A percentile compares a stretch with the other conserved stretches of the same genome.
phyloP scores from a whole-genome alignment of 2,888 invertebrate species.

The Phytoseiulus persimilis region DNA sequence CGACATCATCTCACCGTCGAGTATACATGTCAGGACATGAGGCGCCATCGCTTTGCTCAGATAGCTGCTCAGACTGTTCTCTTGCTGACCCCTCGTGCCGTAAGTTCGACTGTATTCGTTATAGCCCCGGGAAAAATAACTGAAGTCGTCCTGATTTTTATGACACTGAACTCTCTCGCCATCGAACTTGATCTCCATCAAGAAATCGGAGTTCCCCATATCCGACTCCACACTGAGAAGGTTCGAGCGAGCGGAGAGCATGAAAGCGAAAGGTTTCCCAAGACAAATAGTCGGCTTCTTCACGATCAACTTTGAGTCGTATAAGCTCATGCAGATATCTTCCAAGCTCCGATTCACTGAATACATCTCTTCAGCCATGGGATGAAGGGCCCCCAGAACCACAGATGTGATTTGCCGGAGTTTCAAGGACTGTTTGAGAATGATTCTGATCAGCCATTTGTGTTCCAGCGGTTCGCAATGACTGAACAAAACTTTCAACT shows the following conservation, averaged over 20 bases:
- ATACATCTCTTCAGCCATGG: conserved; percentile 12
- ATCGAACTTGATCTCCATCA: conserved; percentile 25
- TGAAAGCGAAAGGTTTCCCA: conserved; percentile 25
- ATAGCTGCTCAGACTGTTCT: neutral
- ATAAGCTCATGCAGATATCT: conserved; percentile 29
- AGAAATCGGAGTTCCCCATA: neutral
- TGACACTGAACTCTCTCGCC: conserved; percentile 9
- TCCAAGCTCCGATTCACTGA: conserved; percentile 16
- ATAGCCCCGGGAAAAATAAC: conserved; percentile 16
- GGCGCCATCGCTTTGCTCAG: neutral
- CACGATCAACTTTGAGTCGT: neutral
- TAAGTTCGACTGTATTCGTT: neutral
- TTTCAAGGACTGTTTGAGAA: neutral
- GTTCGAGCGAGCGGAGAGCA: conserved; percentile 27
- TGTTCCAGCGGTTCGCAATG: conserved; percentile 16
- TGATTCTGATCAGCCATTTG: conserved; percentile 18
- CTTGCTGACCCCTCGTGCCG: neutral
- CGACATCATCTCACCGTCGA: conserved; percentile 34
- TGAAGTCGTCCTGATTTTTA: neutral
- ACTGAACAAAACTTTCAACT: neutral
- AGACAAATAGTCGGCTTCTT: neutral
- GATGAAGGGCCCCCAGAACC: conserved; percentile 6
- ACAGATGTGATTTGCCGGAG: neutral
- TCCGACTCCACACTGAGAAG: neutral
- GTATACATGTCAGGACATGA: conserved; percentile 10